Percentiles rank a stretch among this genome's conserved stretches.
phyloP scores from a whole-genome alignment of 2,113 vertebrate genomes.

The Hymenochirus boettgeri region DNA sequence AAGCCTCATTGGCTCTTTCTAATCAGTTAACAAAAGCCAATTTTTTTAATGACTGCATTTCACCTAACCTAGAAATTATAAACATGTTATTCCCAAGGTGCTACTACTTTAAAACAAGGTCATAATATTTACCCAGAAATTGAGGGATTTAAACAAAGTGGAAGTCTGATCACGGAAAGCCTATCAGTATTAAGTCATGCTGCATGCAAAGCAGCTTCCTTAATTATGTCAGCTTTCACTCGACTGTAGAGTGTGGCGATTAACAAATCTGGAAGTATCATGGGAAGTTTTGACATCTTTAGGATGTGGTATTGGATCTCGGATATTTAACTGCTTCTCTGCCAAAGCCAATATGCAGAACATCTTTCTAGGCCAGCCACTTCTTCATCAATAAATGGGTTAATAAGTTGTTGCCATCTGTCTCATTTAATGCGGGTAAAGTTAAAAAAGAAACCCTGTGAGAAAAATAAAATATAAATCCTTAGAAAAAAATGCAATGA shows the following conservation, averaged over 20 bases:
- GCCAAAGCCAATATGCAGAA: no score
- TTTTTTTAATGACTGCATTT: not conserved
- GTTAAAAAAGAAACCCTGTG: no score
- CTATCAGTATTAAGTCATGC: slow-evolving; percentile 30
- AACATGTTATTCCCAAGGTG: not conserved
- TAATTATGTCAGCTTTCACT: slow-evolving; percentile 38
- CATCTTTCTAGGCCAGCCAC: no score
- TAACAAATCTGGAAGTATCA: slow-evolving; percentile 33
- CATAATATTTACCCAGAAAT: not conserved
- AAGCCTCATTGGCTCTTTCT: not conserved
- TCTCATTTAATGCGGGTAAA: no score
- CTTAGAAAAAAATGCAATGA: no score
- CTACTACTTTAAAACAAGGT: not conserved
- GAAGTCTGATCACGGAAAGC: slow-evolving; percentile 35
- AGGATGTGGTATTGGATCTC: slow-evolving; percentile 13
- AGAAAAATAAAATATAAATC: slow-evolving; percentile 1
- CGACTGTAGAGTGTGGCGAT: slow-evolving; percentile 28
- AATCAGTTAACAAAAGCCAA: not conserved
- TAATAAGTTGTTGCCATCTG: no score
- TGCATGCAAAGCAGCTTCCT: slow-evolving; percentile 36
- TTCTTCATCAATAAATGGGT: no score
- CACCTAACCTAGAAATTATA: not conserved
- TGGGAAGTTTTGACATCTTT: not conserved
- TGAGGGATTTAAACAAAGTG: not conserved
- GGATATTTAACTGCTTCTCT: slow-evolving; percentile 1